A percentile compares a stretch with the other conserved stretches of the same genome.
These are phyloP conservation scores for Diadegma fenestrale DNA, from an alignment of 2,888 invertebrate species.

Conservation along the genomic window DNA sequence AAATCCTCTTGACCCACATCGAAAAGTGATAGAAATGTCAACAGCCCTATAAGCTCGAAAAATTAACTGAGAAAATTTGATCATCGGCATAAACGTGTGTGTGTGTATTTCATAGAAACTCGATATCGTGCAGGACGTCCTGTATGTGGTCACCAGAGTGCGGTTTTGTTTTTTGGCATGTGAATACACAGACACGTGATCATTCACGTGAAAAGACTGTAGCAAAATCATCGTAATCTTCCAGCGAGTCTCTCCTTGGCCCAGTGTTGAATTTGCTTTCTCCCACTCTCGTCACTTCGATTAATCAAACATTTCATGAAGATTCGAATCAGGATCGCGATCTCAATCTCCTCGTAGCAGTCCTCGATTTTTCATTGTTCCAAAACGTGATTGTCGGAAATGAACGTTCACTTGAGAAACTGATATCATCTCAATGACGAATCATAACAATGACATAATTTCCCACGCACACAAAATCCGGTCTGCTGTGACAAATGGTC, in stretches of 20 bases:
- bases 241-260: conserved; percentile 69
- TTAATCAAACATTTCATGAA: conserved; percentile 77
- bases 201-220: conserved; percentile 43
- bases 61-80: neutral
- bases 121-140: conserved; percentile 82
- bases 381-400: neutral
- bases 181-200: conserved; percentile 60
- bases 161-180: conserved; percentile 73
- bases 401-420: neutral
- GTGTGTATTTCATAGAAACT: conserved; percentile 70
- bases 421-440: conserved; percentile 3
- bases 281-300: conserved; percentile 76
- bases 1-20: neutral
- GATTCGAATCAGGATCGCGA: conserved; percentile 56
- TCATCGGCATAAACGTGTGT: conserved; percentile 8
- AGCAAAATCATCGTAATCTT: conserved; percentile 74
- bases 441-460: conserved; percentile 7
- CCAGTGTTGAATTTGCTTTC: conserved; percentile 5
- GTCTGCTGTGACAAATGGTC: conserved; percentile 39
- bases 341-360: neutral
- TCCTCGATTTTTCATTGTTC: conserved; percentile 2
- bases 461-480: conserved; percentile 5
- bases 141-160: conserved; percentile 78
- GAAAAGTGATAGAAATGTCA: neutral
- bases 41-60: neutral